Conservation (phyloP, 64 coral and sea anemone species). For the Catalaphyllia jardinei region DNA sequence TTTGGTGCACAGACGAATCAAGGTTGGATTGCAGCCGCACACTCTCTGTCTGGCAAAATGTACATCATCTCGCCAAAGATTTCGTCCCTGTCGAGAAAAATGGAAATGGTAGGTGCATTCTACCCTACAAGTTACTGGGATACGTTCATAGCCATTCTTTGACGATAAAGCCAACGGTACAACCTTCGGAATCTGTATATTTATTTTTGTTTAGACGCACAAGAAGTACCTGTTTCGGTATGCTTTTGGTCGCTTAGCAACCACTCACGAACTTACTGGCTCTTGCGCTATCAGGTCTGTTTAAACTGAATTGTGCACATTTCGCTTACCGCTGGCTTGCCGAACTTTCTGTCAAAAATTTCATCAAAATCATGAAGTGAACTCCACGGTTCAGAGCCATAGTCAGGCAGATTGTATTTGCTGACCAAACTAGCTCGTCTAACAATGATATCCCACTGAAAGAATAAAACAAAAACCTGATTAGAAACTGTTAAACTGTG, state of each 20-base stretch:
- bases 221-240: too few relatives aligned
- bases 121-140: too few relatives aligned
- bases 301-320: not conserved
- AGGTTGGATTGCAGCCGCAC: slow-evolving; percentile 75
- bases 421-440: slow-evolving; percentile 60
- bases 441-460: slow-evolving; percentile 85
- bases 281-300: not conserved
- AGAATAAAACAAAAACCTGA: not conserved
- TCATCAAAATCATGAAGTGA: slow-evolving; percentile 89
- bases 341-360: slow-evolving; percentile 73
- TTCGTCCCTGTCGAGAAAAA: slow-evolving; percentile 63
- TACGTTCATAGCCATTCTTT: too few relatives aligned
- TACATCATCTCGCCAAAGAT: slow-evolving; percentile 88
- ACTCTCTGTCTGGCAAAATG: slow-evolving; percentile 90
- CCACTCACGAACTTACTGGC: too few relatives aligned
- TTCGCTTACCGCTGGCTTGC: slow-evolving; percentile 68
- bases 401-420: slow-evolving; percentile 77
- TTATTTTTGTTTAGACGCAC: too few relatives aligned
- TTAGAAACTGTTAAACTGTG: too few relatives aligned
- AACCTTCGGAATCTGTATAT: too few relatives aligned
- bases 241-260: too few relatives aligned
- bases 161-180: too few relatives aligned
- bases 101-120: not conserved
- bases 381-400: slow-evolving; percentile 54
- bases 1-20: slow-evolving; percentile 74